Percentiles rank a stretch among this genome's conserved stretches.
Evolutionary conservation across 1,140 invertebrate genomes (phyloP).

Genomic region (Cotesia glomerata): DNA sequence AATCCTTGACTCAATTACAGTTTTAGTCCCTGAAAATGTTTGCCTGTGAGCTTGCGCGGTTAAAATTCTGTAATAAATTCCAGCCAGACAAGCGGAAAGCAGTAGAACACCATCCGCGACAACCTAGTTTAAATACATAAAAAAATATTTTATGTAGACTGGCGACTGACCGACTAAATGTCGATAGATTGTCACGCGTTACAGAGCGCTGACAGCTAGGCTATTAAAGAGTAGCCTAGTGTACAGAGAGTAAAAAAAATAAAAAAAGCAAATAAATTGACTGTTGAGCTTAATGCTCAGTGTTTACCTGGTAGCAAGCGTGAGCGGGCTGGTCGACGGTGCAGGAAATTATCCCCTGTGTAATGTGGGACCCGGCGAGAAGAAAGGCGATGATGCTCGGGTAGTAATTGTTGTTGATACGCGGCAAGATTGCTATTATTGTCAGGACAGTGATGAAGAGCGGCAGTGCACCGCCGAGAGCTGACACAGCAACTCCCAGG

Average conservation of each 20-base stretch:
- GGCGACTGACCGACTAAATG: neutral
- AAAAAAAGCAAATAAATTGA: neutral
- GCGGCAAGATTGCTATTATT: constrained; percentile 52
- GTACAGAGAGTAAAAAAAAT: neutral
- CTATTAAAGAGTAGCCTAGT: too few species aligned
- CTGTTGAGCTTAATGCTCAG: neutral
- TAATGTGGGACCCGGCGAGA: constrained; percentile 42
- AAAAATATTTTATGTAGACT: neutral
- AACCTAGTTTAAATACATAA: constrained; percentile 64
- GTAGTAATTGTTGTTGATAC: constrained; percentile 40
- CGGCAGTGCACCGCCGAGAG: constrained; percentile 44
- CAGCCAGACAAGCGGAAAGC: constrained; percentile 76
- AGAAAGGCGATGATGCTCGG: constrained; percentile 46
- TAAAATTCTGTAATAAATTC: constrained; percentile 85
- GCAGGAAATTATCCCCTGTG: constrained; percentile 34
- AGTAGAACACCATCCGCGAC: constrained; percentile 78
- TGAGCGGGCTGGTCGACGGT: constrained; percentile 27
- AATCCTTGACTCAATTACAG: constrained; percentile 89
- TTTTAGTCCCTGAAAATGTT: constrained; percentile 87
- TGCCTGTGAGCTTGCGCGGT: constrained; percentile 82
- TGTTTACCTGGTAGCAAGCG: constrained; percentile 48
- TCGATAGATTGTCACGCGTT: neutral
- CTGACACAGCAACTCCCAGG: constrained; percentile 49
- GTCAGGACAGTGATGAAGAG: constrained; percentile 49
- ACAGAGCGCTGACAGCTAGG: too few species aligned